Base-by-base conservation (phyloP, 2,113 vertebrate species). In the Isurus oxyrinchus region DNA sequence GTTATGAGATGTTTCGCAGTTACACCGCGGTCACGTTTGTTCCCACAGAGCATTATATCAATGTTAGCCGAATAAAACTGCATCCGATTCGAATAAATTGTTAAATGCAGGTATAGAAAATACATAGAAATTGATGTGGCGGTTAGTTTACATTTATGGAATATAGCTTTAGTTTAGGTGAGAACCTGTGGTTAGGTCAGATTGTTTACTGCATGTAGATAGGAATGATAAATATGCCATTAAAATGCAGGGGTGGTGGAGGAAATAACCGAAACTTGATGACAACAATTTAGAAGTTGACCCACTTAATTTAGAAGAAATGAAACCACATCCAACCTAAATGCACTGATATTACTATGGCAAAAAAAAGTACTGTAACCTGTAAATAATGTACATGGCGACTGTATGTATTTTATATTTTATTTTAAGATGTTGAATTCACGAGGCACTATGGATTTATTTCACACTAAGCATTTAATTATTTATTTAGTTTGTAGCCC, bases 321-420 rank as follows among this genome's bases (percentile, higher is more conserved):
- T 91, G 88, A 91, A 91, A 69, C 57, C 21, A 72, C 31, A 72
- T 55, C 44, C 94, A 35, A 72, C 67, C 67, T 31, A 55, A 76
- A 94, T 94, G 94, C 94, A 35, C 66, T 95, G n/a, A n/a, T n/a
- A n/a, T n/a, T n/a, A n/a, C n/a, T n/a, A n/a, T n/a, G n/a, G n/a
- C n/a, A n/a, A n/a, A n/a, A n/a, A 55, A 3, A 14, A 59, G 66
- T 67, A 95, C 63, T 95, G 94, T 95, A 95, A 95, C 13, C 94
- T 95, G 94, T 95, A 95, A 95, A 95, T 95, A 95, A 5, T 95
- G 11, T 67, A 94, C 93, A 94, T 94, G 61, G 21, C 19, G 14
- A 94, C 49, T 72, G 90, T 95, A 95, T 95, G 66, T 95, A 69
- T 95, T 69, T 88, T 55, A 88, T 27, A 84, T 84, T 84, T 90